Conservation (phyloP, 2,797 vertebrate species). For the Numenius phaeopus region DNA sequence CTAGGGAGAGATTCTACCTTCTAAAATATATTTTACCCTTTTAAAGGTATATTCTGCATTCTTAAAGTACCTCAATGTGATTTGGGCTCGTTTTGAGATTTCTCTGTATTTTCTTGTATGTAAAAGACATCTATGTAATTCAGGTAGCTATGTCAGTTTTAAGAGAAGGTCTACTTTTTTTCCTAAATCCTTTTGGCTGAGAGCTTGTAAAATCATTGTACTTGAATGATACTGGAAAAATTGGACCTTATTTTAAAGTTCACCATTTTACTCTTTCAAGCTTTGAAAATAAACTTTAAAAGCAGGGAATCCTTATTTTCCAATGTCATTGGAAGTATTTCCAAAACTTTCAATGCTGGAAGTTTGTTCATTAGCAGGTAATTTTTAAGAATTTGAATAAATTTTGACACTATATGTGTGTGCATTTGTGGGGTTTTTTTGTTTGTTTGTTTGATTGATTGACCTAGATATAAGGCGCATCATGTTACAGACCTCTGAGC, state of each 20-base stretch:
- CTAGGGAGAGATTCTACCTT: too few species aligned
- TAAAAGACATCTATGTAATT: not conserved
- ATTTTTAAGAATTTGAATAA: not conserved
- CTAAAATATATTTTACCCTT: too few species aligned
- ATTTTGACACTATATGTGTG: not conserved
- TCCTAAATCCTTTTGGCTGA: not conserved
- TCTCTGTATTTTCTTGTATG: not conserved
- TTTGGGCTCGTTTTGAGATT: not conserved
- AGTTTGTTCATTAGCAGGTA: not conserved
- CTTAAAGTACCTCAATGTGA: too few species aligned
- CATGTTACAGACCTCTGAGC: not conserved
- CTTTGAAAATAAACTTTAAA: not conserved
- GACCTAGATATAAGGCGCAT: not conserved
- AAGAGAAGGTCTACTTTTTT: not conserved
- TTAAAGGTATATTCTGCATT: too few species aligned
- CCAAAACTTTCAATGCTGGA: not conserved
- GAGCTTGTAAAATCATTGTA: not conserved
- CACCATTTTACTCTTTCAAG: not conserved
- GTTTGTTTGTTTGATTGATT: not conserved
- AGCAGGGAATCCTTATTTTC: not conserved
- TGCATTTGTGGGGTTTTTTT: not conserved
- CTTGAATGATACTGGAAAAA: not conserved
- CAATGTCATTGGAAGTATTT: not conserved
- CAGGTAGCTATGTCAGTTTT: not conserved
- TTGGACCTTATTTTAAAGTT: not conserved